Evolutionary conservation across 2,797 vertebrate genomes (phyloP), one percentile per base, ranked within the genome.

Genomic region (Myoxocephalus aenaeus): DNA sequence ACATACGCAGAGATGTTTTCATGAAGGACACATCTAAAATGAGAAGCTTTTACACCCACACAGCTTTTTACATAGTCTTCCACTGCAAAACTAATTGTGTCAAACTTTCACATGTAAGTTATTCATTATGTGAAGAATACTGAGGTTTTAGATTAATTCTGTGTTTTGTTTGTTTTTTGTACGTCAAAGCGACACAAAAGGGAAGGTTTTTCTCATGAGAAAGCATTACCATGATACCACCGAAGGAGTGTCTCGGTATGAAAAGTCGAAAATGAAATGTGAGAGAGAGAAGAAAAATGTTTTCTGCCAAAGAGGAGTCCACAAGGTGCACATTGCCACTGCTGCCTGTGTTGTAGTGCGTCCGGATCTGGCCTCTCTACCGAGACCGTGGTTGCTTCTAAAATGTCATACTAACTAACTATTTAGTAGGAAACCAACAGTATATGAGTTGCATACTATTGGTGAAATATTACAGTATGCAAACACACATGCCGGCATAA

Each of bases 1-100:
- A 76, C 50, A 46, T 36, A 44, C 7, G 0, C 3, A 5, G 44
- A 17, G 2, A 70, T 62, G 53, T 87, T 71, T 74, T 57, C 54
- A 70, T 65, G 18, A 81, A 73, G 12, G 5, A 15, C 57, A 25
- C 62, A 66, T 48, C 36, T 50, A 44, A 58, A 61, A 54, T 2
- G 1, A 74, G 34, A 70, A 44, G 27, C 7, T 71, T 68, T 64
- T 18, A 73, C 36, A 56, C 38, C 68, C 8, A 15, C 40, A 53
- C 22, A 65, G 46, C 46, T 63, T 29, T 5, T n/a, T 25, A 53
- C 22, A 11, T 67, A 25, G 67, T n/a, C 42, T 53, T 14, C 50
- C 44, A 74, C 17, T 32, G 57, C 25, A 17, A 56, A 40, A 65
- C 1, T 42, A 4, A 50, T 25, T 61, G 1, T 50, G 13, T 32